phyloP scores from a whole-genome alignment of 1,140 invertebrate genomes.

The Aphis gossypii region DNA sequence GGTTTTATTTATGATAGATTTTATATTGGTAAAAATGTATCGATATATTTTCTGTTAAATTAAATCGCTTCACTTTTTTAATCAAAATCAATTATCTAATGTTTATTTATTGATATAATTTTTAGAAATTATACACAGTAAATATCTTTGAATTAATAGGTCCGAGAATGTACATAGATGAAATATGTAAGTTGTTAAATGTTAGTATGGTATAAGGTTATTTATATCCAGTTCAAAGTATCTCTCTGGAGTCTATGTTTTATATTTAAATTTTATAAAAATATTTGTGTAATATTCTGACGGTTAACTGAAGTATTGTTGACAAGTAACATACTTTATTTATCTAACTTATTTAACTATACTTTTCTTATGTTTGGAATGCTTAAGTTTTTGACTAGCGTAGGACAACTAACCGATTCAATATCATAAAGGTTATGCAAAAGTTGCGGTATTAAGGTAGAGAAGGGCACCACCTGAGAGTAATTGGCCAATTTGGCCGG shows the following conservation, averaged over 20 bases:
- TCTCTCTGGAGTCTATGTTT: not conserved
- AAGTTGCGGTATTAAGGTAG: slow-evolving; percentile 35
- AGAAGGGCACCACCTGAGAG: slow-evolving; percentile 46
- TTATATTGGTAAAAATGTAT: not conserved
- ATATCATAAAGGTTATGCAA: slow-evolving; percentile 19
- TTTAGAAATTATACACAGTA: not conserved
- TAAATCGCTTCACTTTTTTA: not conserved
- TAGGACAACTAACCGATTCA: slow-evolving; percentile 18
- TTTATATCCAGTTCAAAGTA: not conserved
- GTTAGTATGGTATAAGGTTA: not conserved
- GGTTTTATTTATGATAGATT: not conserved
- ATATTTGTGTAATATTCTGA: not conserved
- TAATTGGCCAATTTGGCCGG: slow-evolving; percentile 51
- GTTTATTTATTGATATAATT: not conserved
- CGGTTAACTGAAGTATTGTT: not conserved
- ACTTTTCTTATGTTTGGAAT: slow-evolving; percentile 9
- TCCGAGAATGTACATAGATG: not conserved
- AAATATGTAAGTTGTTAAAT: not conserved
- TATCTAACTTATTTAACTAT: not conserved
- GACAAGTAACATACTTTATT: not conserved
- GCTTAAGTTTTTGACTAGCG: not conserved
- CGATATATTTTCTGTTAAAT: not conserved
- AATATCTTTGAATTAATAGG: not conserved
- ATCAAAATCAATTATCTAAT: not conserved
- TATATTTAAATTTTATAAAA: not conserved